These are phyloP conservation scores for Willowsia nigromaculata DNA, from an alignment of 2,888 invertebrate species.

Conservation along the genomic window DNA sequence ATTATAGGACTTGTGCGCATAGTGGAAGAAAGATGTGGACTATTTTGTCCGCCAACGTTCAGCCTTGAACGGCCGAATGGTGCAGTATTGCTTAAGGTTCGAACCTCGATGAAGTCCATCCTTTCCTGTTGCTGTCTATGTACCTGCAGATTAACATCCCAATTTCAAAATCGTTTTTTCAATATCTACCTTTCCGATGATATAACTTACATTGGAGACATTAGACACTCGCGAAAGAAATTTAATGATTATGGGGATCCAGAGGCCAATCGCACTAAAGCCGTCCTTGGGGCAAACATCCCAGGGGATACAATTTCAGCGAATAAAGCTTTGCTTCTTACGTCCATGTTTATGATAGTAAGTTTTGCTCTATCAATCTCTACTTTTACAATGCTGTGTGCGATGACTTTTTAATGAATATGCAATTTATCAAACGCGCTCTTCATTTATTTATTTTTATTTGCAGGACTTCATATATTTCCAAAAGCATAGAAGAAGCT, in stretches of 20 bases:
- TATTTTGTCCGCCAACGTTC: slow-evolving; percentile 62
- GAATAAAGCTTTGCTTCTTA: slow-evolving; percentile 72
- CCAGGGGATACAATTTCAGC: slow-evolving; percentile 71
- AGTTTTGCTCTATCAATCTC: no score
- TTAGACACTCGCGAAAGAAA: slow-evolving; percentile 57
- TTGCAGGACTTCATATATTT: slow-evolving; percentile 72
- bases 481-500: slow-evolving; percentile 63
- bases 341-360: slow-evolving; percentile 73
- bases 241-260: slow-evolving; percentile 65
- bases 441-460: neutral
- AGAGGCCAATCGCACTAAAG: slow-evolving; percentile 57
- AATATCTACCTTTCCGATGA: slow-evolving; percentile 68
- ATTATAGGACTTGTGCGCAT: slow-evolving; percentile 71
- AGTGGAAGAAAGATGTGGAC: slow-evolving; percentile 58
- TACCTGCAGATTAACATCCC: slow-evolving; percentile 61
- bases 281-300: slow-evolving; percentile 60
- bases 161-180: slow-evolving; percentile 57
- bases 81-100: slow-evolving; percentile 71
- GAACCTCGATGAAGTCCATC: slow-evolving; percentile 60
- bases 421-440: neutral
- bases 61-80: slow-evolving; percentile 74
- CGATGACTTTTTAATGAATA: neutral
- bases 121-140: slow-evolving; percentile 56
- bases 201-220: slow-evolving; percentile 70
- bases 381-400: no score